These are phyloP conservation scores for Nanger granti DNA, from an alignment of 2,113 vertebrate genomes.

Conservation along the genomic window DNA sequence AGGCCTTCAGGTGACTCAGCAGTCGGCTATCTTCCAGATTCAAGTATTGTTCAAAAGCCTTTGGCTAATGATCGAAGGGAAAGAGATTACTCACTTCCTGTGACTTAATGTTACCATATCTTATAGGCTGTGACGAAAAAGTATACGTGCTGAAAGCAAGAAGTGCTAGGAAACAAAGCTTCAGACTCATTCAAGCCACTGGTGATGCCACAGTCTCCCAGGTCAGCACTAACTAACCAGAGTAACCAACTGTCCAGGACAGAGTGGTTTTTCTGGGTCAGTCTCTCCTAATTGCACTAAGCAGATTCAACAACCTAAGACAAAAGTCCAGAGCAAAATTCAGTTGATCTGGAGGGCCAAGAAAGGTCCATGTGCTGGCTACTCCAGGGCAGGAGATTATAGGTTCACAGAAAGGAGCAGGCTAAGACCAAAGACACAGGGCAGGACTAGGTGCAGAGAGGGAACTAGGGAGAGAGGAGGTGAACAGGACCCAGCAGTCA, in stretches of 20 bases:
- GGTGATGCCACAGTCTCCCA: not conserved
- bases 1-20: conserved; percentile 86
- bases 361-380: not conserved
- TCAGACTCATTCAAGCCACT: not conserved
- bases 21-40: conserved; percentile 91
- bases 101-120: not conserved
- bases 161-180: not conserved
- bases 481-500: not conserved
- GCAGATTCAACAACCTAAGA: not conserved
- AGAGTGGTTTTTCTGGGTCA: not conserved
- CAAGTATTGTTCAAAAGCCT: conserved; percentile 94
- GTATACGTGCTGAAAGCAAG: not conserved
- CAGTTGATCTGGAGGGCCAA: not conserved
- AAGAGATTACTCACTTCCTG: conserved; percentile 40
- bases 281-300: not conserved
- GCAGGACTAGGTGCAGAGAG: not conserved
- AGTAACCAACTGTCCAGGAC: fast-evolving
- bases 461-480: not conserved
- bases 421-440: not conserved
- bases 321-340: not conserved
- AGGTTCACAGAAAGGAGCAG: not conserved
- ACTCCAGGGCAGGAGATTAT: not conserved
- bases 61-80: conserved; percentile 81
- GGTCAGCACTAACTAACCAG: not conserved
- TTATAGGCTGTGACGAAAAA: not conserved